phyloP scores from a whole-genome alignment of 2,113 vertebrate species.

The Heteronetta atricapilla region DNA sequence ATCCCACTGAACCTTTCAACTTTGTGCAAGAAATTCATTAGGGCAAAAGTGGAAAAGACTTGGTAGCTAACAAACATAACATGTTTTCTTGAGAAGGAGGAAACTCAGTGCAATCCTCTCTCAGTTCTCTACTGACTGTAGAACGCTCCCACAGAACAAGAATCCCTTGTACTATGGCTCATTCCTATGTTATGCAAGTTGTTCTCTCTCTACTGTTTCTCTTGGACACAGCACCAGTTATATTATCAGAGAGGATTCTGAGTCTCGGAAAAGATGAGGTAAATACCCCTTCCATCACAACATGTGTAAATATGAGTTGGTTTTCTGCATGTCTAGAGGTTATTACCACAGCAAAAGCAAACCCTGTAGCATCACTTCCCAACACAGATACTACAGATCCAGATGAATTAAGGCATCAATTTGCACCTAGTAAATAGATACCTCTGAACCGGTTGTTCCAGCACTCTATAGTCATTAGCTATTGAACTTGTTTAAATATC shows the following conservation, averaged over 20 bases:
- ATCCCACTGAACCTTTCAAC: neutral
- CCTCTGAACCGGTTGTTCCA: neutral
- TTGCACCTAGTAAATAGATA: neutral
- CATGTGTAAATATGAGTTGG: neutral
- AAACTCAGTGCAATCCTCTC: neutral
- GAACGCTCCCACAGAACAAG: neutral
- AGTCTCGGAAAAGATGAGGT: neutral
- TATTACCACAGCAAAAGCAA: neutral
- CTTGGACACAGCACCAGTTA: neutral
- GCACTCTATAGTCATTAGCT: neutral
- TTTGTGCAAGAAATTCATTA: neutral
- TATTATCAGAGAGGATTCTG: neutral
- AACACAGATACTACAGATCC: neutral
- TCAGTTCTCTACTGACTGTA: neutral
- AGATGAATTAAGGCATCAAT: neutral
- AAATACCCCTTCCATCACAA: neutral
- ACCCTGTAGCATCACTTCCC: neutral
- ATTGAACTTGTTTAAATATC: neutral
- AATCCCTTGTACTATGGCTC: neutral
- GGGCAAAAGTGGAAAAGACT: neutral
- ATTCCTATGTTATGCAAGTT: neutral
- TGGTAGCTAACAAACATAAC: neutral
- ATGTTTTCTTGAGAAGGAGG: neutral
- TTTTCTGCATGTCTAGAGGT: neutral
- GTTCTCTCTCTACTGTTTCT: neutral